Evolutionary conservation across 2,888 invertebrate species (phyloP).

Genomic region (Capitulum mitella): DNA sequence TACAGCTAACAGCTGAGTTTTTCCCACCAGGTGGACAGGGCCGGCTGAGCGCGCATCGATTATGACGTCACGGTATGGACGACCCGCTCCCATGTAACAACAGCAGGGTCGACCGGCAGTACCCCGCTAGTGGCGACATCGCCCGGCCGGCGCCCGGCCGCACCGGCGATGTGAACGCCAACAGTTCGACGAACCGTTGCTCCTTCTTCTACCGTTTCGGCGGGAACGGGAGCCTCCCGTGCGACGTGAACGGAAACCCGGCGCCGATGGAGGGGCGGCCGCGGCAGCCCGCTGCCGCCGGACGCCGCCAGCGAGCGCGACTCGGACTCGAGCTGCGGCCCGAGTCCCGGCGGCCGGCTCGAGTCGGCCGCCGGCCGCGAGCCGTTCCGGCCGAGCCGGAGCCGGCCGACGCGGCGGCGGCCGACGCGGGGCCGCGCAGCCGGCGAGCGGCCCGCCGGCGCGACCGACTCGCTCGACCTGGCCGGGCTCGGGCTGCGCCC

Average conservation of each 20-base stretch:
- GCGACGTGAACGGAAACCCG: constrained; percentile 31
- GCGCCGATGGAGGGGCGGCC: background rate
- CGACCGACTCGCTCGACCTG: constrained; percentile 26
- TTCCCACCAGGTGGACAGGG: no score
- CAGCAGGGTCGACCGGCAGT: constrained; percentile 67
- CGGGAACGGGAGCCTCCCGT: constrained; percentile 27
- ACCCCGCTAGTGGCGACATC: constrained; percentile 70
- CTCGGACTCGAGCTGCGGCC: constrained; percentile 35
- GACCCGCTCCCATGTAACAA: constrained; percentile 47
- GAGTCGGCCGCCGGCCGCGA: constrained; percentile 66
- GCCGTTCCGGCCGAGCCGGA: constrained; percentile 71
- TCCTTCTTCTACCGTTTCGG: no score
- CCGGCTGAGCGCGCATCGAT: no score
- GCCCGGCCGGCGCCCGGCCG: background rate
- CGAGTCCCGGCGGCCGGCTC: background rate
- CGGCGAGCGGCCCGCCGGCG: constrained; percentile 28
- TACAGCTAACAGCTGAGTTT: no score
- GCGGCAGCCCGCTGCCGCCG: constrained; percentile 30
- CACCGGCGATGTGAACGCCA: constrained; percentile 24
- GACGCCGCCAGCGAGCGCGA: constrained; percentile 34
- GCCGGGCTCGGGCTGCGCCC: constrained; percentile 29
- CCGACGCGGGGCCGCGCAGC: constrained; percentile 30
- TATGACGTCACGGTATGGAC: constrained; percentile 36
- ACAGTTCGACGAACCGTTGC: background rate
- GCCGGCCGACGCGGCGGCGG: constrained; percentile 56